Evolutionary conservation across 1,140 invertebrate genomes (phyloP).

Genomic region (Diorhabda elongata): DNA sequence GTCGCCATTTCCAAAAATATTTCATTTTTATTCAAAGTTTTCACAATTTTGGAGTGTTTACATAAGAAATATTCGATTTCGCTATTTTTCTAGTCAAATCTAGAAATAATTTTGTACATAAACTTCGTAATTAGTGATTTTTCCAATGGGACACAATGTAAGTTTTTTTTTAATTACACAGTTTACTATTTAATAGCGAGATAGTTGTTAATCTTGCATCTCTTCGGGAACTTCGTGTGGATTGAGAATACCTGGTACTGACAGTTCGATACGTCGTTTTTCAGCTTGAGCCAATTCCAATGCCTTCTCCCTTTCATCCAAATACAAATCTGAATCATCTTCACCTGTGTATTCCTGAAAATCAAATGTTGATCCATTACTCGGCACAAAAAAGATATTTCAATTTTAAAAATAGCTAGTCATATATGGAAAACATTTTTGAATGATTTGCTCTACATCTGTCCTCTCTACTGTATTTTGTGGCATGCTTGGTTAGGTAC

Average conservation of each 20-base stretch:
- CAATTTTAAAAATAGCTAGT: no score
- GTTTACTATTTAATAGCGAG: conserved; percentile 11
- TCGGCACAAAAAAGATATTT: no score
- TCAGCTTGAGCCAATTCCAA: conserved; percentile 87
- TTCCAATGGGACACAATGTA: neutral
- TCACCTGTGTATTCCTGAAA: conserved; percentile 95
- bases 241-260: conserved; percentile 95
- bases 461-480: no score
- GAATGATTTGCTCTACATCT: no score
- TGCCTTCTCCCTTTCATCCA: conserved; percentile 90
- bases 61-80: no score
- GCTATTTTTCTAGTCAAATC: neutral
- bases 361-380: neutral
- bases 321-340: conserved; percentile 93
- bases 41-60: no score
- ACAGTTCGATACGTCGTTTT: conserved; percentile 87
- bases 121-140: neutral
- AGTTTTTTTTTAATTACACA: conserved; percentile 24
- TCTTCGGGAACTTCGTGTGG: conserved; percentile 96
- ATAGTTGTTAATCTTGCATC: conserved; percentile 82
- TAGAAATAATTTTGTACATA: conserved; percentile 9
- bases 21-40: no score
- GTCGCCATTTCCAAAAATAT: no score
- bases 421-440: no score
- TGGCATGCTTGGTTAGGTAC: no score